A percentile compares a stretch with the other conserved stretches of the same genome.
These are phyloP conservation scores for Rhinella marina DNA, from an alignment of 2,797 vertebrate genomes.

Conservation along the genomic window DNA sequence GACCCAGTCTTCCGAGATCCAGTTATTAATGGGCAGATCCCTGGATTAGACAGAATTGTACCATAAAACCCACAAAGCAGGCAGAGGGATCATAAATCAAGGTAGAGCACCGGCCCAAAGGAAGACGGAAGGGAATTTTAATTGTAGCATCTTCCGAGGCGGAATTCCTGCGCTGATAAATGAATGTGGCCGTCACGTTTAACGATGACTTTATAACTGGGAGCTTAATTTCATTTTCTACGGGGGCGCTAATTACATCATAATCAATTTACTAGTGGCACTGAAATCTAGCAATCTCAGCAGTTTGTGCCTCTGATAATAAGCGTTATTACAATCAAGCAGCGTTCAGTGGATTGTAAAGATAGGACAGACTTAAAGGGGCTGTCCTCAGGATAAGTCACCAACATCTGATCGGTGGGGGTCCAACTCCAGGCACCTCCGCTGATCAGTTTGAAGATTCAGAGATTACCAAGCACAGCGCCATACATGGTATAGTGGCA, in stretches of 20 bases:
- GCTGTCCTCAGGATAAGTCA: too few species aligned
- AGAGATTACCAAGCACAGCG: too few species aligned
- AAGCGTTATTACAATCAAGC: background rate
- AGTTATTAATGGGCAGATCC: background rate
- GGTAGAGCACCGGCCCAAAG: background rate
- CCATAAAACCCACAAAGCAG: background rate
- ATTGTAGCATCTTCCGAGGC: background rate
- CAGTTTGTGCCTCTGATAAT: background rate
- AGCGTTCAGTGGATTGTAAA: background rate
- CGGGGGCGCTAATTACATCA: constrained; percentile 14
- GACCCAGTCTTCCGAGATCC: background rate
- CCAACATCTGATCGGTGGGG: too few species aligned
- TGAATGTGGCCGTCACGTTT: constrained; percentile 6
- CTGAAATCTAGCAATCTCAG: background rate
- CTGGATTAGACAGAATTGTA: background rate
- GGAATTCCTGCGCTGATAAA: constrained; percentile 14
- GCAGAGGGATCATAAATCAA: background rate
- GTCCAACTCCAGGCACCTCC: too few species aligned
- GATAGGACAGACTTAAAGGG: background rate
- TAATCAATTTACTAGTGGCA: constrained; percentile 28
- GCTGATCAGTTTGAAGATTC: too few species aligned
- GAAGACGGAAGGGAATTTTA: background rate
- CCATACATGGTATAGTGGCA: too few species aligned
- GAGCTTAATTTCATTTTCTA: background rate
- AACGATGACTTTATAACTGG: constrained; percentile 12